A percentile compares a stretch with the other conserved stretches of the same genome.
phyloP scores from a whole-genome alignment of 1,140 invertebrate genomes.

The Pseudomyrmex dendroicus region DNA sequence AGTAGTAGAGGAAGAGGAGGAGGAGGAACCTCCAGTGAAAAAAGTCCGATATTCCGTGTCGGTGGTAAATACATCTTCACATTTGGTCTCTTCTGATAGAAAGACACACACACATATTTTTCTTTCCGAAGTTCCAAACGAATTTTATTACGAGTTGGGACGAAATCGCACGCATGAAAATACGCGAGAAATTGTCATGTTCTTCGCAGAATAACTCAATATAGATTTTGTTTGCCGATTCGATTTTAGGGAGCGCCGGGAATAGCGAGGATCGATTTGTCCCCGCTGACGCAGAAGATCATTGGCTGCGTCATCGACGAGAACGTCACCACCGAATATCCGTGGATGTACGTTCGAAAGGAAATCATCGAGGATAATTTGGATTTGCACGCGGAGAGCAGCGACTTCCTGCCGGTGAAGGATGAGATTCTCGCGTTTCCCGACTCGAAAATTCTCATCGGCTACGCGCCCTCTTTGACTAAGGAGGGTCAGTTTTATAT shows the following conservation, averaged over 20 bases:
- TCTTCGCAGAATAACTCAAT: too few species aligned
- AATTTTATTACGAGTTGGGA: too few species aligned
- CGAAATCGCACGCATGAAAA: too few species aligned
- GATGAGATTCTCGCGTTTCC: conserved; percentile 85
- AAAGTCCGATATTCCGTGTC: conserved; percentile 69
- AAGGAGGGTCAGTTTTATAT: conserved; percentile 89
- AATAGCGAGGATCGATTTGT: conserved; percentile 79
- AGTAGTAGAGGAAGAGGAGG: conserved; percentile 1
- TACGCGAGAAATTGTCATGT: too few species aligned
- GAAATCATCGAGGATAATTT: conserved; percentile 87
- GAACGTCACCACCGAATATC: conserved; percentile 89
- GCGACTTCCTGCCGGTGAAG: conserved; percentile 86
- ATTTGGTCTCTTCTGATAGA: neutral
- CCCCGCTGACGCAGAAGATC: conserved; percentile 83
- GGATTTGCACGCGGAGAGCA: conserved; percentile 84
- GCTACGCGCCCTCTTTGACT: conserved; percentile 88
- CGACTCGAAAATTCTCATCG: conserved; percentile 87
- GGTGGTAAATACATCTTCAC: conserved; percentile 59
- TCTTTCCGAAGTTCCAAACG: neutral
- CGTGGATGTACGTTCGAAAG: conserved; percentile 89
- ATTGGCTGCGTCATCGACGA: conserved; percentile 85
- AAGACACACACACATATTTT: too few species aligned
- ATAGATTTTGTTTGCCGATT: neutral
- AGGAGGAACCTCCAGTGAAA: conserved; percentile 21
- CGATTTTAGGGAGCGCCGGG: conserved; percentile 72